phyloP scores from a whole-genome alignment of 1,140 invertebrate species.

The Dufourea novaeangliae region DNA sequence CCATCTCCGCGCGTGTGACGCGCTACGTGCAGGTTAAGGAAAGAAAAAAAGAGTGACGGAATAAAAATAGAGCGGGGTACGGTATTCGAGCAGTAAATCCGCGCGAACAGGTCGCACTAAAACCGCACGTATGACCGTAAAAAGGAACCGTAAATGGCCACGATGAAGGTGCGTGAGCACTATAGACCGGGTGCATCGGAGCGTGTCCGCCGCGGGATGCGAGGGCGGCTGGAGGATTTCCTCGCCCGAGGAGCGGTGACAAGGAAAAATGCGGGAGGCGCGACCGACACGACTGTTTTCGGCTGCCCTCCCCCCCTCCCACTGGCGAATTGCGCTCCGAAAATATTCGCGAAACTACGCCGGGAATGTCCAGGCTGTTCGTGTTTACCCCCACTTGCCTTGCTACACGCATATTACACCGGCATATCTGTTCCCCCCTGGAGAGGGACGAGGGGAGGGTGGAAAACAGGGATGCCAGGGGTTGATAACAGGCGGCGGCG shows the following conservation, averaged over 20 bases:
- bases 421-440: conserved; percentile 61
- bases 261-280: conserved; percentile 18
- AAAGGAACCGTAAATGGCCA: conserved; percentile 30
- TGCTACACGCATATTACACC: conserved; percentile 67
- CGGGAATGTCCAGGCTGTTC: conserved; percentile 56
- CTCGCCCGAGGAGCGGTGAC: conserved; percentile 3
- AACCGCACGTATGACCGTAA: conserved; percentile 44
- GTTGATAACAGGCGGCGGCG: conserved; percentile 63
- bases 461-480: conserved; percentile 50
- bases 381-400: conserved; percentile 65
- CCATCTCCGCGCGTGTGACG: not conserved
- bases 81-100: conserved; percentile 40
- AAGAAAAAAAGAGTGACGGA: not conserved
- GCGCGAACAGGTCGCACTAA: conserved; percentile 38
- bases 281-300: conserved; percentile 24
- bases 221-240: conserved; percentile 6
- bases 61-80: conserved; percentile 21
- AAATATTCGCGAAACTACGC: conserved; percentile 48
- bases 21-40: not conserved
- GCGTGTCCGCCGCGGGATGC: not conserved
- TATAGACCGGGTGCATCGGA: not conserved
- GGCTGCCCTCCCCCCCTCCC: not conserved
- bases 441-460: too few species aligned
- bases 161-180: conserved; percentile 28
- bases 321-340: not conserved